Evolutionary conservation across 2,113 vertebrate genomes (phyloP), one percentile per base, ranked within the genome.

Genomic region (Zapornia atra): DNA sequence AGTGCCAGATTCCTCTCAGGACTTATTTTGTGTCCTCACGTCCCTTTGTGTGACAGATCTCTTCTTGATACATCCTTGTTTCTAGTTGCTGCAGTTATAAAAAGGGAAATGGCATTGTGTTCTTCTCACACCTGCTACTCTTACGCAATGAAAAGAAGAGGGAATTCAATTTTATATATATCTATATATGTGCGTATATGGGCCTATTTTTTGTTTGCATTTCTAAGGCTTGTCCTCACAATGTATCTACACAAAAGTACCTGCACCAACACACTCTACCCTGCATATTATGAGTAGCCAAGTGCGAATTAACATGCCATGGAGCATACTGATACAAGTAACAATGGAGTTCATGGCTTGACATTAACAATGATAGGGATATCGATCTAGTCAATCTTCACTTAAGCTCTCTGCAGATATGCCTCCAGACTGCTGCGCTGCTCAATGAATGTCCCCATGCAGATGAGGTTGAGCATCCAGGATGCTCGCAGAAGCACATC

Each of bases 391-490:
- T 21, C 76, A 86, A 3, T 59, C 70, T 57, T 60, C 69, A 63
- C 36, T 75, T 15, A 46, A 54, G 19, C 54, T 83, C 65, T 82
- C 50, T 4, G 3, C 26, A 66, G 63, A 36, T 29, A 1, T 18
- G 53, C 6, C 63, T n/a, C 48, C 61, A 50, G 57, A 17, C 59
- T 25, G 34, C 50, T 3, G 38, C 34, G 40, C 10, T 72, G 78
- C 42, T 77, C 60, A 50, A 4, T 51, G 14, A 10, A 46, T 3
- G 16, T 7, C 20, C 20, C 6, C 4, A 3, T 0, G 2, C 11
- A 65, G 65, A 57, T 0, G 2, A 66, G 42, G 26, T 31, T 2
- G 6, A 71, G 19, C 24, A 21, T 2, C 12, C 34, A 56, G 60
- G 18, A 29, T 29, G 25, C 15, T n/a, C 36, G n/a, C 20, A 64